phyloP scores from a whole-genome alignment of 2,797 vertebrate genomes.

The Brachyrhaphis roseni region DNA sequence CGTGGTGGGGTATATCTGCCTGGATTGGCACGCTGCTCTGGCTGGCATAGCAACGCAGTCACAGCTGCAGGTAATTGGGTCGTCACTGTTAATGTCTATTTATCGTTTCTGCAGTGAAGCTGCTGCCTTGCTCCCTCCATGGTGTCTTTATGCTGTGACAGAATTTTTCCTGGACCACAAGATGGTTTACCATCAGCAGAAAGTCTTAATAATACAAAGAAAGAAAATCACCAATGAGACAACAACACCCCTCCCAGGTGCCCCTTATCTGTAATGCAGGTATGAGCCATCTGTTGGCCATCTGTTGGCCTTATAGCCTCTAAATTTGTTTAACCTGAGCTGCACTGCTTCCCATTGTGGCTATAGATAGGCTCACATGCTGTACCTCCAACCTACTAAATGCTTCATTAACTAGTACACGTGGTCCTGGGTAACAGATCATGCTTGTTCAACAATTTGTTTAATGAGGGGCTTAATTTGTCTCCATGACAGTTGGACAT shows the following conservation, averaged over 20 bases:
- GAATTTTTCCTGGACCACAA: constrained; percentile 25
- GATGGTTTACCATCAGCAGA: constrained; percentile 11
- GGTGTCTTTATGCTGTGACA: constrained; percentile 30
- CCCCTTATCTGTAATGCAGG: constrained; percentile 1
- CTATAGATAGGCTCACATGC: constrained; percentile 2
- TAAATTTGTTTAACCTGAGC: constrained; percentile 14
- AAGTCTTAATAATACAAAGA: background rate
- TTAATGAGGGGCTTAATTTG: constrained; percentile 2
- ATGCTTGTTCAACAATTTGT: constrained; percentile 3
- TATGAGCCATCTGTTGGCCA: constrained; percentile 14
- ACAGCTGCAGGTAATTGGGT: constrained; percentile 68
- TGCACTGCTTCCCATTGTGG: background rate
- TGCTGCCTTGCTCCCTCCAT: constrained; percentile 30
- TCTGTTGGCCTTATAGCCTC: background rate
- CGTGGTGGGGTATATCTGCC: constrained; percentile 44
- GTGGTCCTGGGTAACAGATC: background rate
- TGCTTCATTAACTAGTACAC: background rate
- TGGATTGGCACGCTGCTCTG: constrained; percentile 37
- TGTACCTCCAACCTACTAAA: background rate
- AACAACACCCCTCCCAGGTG: constrained; percentile 9
- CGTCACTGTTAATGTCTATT: constrained; percentile 59
- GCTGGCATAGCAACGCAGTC: constrained; percentile 36
- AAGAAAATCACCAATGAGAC: constrained; percentile 3
- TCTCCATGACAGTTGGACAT: background rate
- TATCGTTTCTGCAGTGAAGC: constrained; percentile 48